Evolutionary conservation across 2,888 invertebrate species (phyloP), one percentile per base, ranked within the genome.

Genomic region (Anoncus sp.): DNA sequence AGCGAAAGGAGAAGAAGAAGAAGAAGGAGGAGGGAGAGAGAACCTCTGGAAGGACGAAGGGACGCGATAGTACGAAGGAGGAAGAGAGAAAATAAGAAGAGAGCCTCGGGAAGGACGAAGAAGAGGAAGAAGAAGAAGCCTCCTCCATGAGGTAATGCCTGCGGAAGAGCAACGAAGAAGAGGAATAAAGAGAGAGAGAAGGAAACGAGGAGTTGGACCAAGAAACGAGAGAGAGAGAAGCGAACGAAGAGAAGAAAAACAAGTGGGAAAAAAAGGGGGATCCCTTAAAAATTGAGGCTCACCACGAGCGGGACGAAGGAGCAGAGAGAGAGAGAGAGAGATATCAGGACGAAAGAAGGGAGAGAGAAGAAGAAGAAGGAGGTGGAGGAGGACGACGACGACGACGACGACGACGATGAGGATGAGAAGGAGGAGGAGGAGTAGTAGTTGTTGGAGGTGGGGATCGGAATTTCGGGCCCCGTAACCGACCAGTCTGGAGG

Each of bases 401-500:
- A n/a, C n/a, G n/a, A n/a, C n/a, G n/a, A n/a, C n/a, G n/a, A n/a
- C n/a, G n/a, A n/a, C n/a, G n/a, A n/a, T n/a, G n/a, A n/a, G n/a
- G n/a, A n/a, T n/a, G n/a, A n/a, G n/a, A n/a, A n/a, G n/a, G n/a
- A n/a, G n/a, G n/a, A n/a, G 47, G 22, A 49, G 35, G 47, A 72
- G 73, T 16, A 35, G 63, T 22, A 53, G 59, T 51, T 71, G 55
- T 63, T 75, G 82, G 85, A 90, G 88, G 91, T 90, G 89, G 90
- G 91, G 90, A 90, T 89, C 82, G 91, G 91, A 90, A 91, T 91
- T 91, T 91, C 88, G 91, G 91, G 88, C 88, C 86, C 88, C 88
- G 87, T 87, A 87, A 88, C 87, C 88, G 88, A 85, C 89, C 91
- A 91, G 91, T 91, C 91, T 90, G 87, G 88, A 87, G 87, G 85